Percentiles rank a stretch among this genome's conserved stretches.
Evolutionary conservation across 2,797 vertebrate species (phyloP).

Genomic region (Labeo calbasu): DNA sequence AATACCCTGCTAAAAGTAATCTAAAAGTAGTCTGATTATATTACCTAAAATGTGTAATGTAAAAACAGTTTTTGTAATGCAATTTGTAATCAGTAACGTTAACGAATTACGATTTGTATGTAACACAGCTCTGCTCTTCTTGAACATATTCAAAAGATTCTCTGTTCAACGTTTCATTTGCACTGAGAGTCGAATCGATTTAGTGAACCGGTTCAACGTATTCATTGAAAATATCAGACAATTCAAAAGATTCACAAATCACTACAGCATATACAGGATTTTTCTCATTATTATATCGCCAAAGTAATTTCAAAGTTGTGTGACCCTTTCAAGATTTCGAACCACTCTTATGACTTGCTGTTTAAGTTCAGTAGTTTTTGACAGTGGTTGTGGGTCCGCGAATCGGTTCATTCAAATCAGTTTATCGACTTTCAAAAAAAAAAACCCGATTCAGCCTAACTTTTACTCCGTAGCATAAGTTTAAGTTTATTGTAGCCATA

Average conservation of each 20-base stretch:
- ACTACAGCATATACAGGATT: too few relatives aligned
- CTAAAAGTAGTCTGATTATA: too few relatives aligned
- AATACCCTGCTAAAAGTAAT: too few relatives aligned
- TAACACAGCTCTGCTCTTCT: background rate
- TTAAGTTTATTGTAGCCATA: background rate
- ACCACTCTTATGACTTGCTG: too few relatives aligned
- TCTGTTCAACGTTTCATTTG: background rate
- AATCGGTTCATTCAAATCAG: background rate
- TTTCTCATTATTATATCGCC: background rate
- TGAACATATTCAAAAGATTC: background rate
- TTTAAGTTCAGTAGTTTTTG: too few relatives aligned
- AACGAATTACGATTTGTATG: too few relatives aligned
- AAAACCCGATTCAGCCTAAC: too few relatives aligned
- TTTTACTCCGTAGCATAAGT: too few relatives aligned
- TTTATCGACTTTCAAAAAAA: background rate
- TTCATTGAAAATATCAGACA: background rate
- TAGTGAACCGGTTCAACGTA: background rate
- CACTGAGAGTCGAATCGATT: background rate
- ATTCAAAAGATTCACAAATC: background rate
- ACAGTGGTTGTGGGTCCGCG: background rate
- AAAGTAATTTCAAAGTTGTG: slow-evolving; percentile 8
- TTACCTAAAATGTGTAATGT: too few relatives aligned
- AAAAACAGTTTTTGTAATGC: too few relatives aligned
- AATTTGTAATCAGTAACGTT: too few relatives aligned
- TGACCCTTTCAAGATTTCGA: too few relatives aligned